phyloP scores from a whole-genome alignment of 1,140 invertebrate genomes.

The Orius laevigatus region DNA sequence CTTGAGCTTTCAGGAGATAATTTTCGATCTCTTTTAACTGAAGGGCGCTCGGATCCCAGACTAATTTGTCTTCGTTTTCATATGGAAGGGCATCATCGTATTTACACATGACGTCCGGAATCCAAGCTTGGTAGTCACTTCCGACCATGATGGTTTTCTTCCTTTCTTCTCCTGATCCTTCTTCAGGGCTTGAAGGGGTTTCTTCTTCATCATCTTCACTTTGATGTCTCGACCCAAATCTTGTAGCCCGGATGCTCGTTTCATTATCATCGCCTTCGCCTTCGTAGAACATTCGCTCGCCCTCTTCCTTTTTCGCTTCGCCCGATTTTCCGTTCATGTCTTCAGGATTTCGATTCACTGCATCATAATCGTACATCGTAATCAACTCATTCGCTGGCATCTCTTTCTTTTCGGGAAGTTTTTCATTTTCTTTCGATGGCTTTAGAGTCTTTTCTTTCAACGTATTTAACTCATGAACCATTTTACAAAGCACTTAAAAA shows the following conservation, averaged over 20 bases:
- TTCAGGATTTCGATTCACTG: slow-evolving; percentile 19
- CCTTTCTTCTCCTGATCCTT: slow-evolving; percentile 36
- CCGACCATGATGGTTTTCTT: slow-evolving; percentile 83
- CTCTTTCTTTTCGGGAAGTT: slow-evolving; percentile 30
- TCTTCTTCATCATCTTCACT: slow-evolving; percentile 52
- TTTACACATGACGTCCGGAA: slow-evolving; percentile 71
- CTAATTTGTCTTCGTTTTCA: slow-evolving; percentile 88
- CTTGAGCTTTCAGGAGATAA: slow-evolving; percentile 57
- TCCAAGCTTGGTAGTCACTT: slow-evolving; percentile 79
- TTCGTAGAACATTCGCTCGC: slow-evolving; percentile 36
- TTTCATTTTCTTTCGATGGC: no score
- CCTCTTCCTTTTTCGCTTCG: slow-evolving; percentile 29
- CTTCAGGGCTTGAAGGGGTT: slow-evolving; percentile 51
- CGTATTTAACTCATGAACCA: no score
- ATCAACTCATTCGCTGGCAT: slow-evolving; percentile 88
- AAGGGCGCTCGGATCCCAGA: slow-evolving; percentile 77
- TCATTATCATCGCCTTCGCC: slow-evolving; percentile 23
- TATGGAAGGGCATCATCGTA: slow-evolving; percentile 84
- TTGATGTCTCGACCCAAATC: slow-evolving; percentile 25
- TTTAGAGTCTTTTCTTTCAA: no score
- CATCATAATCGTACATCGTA: slow-evolving; percentile 64
- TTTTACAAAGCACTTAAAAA: no score
- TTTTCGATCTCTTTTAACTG: slow-evolving; percentile 59
- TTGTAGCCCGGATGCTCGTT: slow-evolving; percentile 25
- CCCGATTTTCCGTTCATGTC: slow-evolving; percentile 33